Evolutionary conservation across 2,113 vertebrate genomes (phyloP).

Genomic region (Brachypodius melanocephalos): DNA sequence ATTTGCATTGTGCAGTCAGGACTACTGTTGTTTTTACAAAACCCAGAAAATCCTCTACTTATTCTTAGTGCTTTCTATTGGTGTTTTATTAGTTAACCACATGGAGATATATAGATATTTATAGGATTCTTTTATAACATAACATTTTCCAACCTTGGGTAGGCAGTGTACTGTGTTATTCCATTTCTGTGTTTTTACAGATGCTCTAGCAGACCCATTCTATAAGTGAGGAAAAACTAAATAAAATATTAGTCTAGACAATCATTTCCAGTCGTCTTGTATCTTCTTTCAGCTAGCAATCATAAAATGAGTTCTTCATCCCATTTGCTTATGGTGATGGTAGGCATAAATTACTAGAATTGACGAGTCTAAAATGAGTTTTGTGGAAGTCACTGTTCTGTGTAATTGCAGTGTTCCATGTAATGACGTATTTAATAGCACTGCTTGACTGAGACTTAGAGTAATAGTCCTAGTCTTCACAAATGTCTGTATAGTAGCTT

Average conservation of each 20-base stretch:
- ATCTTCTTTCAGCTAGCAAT: neutral
- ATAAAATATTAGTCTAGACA: constrained; percentile 24
- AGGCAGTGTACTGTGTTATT: neutral
- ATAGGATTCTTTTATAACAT: neutral
- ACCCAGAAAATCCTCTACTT: neutral
- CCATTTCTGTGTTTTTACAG: neutral
- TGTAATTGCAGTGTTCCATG: constrained; percentile 27
- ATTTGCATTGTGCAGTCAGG: neutral
- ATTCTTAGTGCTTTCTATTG: neutral
- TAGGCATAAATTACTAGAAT: constrained; percentile 35
- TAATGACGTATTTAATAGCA: neutral
- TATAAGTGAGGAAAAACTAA: neutral
- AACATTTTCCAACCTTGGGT: neutral
- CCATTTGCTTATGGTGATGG: constrained; percentile 28
- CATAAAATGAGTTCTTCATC: constrained; percentile 4
- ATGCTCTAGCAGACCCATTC: neutral
- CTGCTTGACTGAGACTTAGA: neutral
- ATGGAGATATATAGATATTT: neutral
- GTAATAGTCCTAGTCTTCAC: neutral
- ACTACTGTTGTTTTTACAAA: neutral
- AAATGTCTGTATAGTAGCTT: neutral
- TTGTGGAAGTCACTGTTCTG: constrained; percentile 36
- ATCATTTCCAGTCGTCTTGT: neutral
- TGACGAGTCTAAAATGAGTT: constrained; percentile 19
- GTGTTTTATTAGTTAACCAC: neutral